Base-by-base conservation (phyloP, 1,140 invertebrate genomes). In the Tetramorium alpestre region DNA sequence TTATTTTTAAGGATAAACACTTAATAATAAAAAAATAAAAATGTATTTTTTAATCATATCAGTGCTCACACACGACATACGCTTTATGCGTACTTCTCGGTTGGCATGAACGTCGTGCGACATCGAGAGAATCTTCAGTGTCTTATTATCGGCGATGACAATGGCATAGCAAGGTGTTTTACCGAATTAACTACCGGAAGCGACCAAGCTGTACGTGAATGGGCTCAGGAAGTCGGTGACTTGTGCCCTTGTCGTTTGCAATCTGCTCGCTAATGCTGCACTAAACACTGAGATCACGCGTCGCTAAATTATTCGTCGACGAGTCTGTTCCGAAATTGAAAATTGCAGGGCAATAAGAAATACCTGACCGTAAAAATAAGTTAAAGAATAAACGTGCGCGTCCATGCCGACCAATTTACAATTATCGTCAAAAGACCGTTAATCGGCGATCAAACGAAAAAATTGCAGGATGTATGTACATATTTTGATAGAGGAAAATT, bases 121-220 rank as follows among this genome's bases (percentile, higher is more conserved):
- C 65, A 51, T 69, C 64, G 64, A 7, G 28, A 56, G 84, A 77
- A 54, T 69, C 54, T n/a, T 38, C 70, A 69, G 28, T 67, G 41
- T 72, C 82, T 89, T 82, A 88, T 77, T 82, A 69, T 49, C 73
- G 56, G 11, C 58, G 75, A 78, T 49, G 76, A 60, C 81, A 60
- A 75, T 80, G 7, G 86, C 82, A 85, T 70, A 28, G 80, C 58
- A 67, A 89, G 58, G 51, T 76, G 41, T 64, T 84, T 69, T 33
- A n/a, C 33, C 60, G 11, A 64, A 54, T 51, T 78, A 84, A 89
- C 18, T 65, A 41, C 73, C 73, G 88, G 86, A 89, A 87, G 62
- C 16, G 51, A 64, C 72, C 47, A 86, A 54, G 41, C 16, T 44
- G 6, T 22, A 33, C 22, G 56, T 41, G 8, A 85, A 69, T 13